Conservation (phyloP, 2,888 invertebrate genomes). For the Xestia rhomboidea region DNA sequence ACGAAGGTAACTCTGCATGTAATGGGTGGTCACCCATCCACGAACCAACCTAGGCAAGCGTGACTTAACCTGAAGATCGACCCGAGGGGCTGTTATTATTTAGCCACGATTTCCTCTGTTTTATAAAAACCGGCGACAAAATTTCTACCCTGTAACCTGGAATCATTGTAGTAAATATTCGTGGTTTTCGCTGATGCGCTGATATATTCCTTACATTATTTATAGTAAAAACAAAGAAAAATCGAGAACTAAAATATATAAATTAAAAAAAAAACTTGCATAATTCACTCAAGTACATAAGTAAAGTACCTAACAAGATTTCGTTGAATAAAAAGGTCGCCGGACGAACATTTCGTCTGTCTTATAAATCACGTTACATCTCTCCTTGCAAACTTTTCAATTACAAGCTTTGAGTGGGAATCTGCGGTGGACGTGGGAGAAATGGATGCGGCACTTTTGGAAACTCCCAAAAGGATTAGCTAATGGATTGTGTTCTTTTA, state of each 20-base stretch:
- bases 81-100: too few relatives aligned
- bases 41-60: too few relatives aligned
- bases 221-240: not conserved
- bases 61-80: too few relatives aligned
- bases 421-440: constrained; percentile 58
- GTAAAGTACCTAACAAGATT: constrained; percentile 67
- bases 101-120: too few relatives aligned
- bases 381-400: constrained; percentile 88
- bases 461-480: not conserved
- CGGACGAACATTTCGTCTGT: constrained; percentile 83
- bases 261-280: constrained; percentile 34
- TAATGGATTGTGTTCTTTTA: not conserved
- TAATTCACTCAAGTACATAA: constrained; percentile 42
- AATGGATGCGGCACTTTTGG: constrained; percentile 65
- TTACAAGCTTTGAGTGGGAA: constrained; percentile 84
- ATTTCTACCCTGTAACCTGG: not conserved
- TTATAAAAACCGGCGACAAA: too few relatives aligned
- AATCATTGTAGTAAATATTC: too few relatives aligned
- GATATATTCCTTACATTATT: too few relatives aligned
- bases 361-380: constrained; percentile 89
- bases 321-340: constrained; percentile 80
- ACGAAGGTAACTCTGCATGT: too few relatives aligned
- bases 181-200: too few relatives aligned
- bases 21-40: too few relatives aligned
- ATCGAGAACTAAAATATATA: not conserved